Percentiles rank a stretch among this genome's conserved stretches.
phyloP scores from a whole-genome alignment of 2,797 vertebrate genomes.

The Simalia tracyae region DNA sequence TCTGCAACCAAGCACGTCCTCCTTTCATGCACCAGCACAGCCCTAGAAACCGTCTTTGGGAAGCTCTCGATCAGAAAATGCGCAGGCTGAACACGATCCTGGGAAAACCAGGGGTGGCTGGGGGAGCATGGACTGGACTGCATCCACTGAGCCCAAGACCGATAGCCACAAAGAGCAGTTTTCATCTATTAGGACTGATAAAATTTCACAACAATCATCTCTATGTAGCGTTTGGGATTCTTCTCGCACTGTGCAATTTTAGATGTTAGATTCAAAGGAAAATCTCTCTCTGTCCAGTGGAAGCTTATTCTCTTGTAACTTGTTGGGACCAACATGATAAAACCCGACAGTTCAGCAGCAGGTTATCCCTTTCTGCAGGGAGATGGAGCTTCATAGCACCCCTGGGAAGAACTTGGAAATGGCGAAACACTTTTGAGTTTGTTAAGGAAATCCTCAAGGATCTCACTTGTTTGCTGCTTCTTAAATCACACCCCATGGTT shows the following conservation, averaged over 20 bases:
- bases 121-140: no score
- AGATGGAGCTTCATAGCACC: not conserved
- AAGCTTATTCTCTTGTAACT: not conserved
- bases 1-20: not conserved
- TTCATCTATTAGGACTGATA: not conserved
- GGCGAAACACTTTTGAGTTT: not conserved
- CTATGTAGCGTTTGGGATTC: not conserved
- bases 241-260: not conserved
- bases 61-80: not conserved
- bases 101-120: not conserved
- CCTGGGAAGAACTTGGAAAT: not conserved
- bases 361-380: not conserved
- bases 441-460: not conserved
- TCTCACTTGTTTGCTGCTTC: not conserved
- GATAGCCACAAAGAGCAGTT: not conserved
- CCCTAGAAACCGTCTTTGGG: not conserved
- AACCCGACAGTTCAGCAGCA: not conserved
- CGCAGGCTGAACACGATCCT: not conserved
- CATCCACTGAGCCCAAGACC: not conserved
- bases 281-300: not conserved
- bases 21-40: not conserved
- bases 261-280: not conserved
- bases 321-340: not conserved
- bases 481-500: not conserved
- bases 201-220: not conserved